A percentile compares a stretch with the other conserved stretches of the same genome.
These are phyloP conservation scores for Coelopa frigida DNA, from an alignment of 1,140 invertebrate species.

Conservation along the genomic window DNA sequence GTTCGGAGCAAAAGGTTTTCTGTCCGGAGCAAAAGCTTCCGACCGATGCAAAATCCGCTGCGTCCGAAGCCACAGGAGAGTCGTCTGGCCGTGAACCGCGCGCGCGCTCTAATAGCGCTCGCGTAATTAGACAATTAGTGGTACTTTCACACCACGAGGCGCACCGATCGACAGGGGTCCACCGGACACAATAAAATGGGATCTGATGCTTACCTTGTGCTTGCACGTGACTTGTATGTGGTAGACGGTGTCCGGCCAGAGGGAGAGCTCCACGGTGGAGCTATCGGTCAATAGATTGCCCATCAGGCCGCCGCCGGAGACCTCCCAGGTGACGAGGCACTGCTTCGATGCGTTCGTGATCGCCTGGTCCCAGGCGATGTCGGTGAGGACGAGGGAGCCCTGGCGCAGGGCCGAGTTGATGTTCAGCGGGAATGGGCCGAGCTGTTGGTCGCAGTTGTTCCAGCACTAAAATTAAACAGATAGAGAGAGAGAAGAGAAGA, in stretches of 20 bases:
- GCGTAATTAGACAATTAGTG: constrained; percentile 21
- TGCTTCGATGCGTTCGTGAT: constrained; percentile 19
- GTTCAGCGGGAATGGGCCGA: constrained; percentile 17
- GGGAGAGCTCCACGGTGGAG: constrained; percentile 45
- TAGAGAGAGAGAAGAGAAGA: background rate
- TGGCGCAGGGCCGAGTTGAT: constrained; percentile 17
- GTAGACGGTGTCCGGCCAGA: constrained; percentile 48
- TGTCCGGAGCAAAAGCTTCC: background rate
- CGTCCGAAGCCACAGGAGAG: no score
- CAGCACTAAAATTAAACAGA: constrained; percentile 20
- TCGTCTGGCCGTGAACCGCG: no score
- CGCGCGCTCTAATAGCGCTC: no score
- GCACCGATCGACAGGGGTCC: background rate
- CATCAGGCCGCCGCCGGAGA: constrained; percentile 47
- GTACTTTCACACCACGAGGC: constrained; percentile 14
- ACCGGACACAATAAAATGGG: background rate
- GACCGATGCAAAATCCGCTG: no score
- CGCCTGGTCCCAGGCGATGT: constrained; percentile 20
- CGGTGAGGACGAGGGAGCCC: constrained; percentile 18
- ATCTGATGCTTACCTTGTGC: constrained; percentile 19
- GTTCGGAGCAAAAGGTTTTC: background rate
- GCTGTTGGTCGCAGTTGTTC: constrained; percentile 20
- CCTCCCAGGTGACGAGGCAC: constrained; percentile 49
- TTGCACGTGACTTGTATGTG: constrained; percentile 39
- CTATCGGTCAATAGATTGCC: constrained; percentile 48